These are phyloP conservation scores for Anoplopoma fimbria DNA, from an alignment of 2,113 vertebrate genomes.

Conservation along the genomic window DNA sequence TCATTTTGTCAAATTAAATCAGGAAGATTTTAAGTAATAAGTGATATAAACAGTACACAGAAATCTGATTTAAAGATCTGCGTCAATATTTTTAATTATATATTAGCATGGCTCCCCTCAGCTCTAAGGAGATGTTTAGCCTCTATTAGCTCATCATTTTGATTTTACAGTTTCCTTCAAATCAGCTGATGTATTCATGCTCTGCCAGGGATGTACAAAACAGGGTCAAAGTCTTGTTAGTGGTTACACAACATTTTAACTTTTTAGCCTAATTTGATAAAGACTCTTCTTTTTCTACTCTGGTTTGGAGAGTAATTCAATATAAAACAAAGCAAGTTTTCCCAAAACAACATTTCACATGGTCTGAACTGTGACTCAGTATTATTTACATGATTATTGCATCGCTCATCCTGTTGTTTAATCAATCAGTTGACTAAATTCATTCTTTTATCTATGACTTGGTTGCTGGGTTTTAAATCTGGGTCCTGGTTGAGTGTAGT, in stretches of 20 bases:
- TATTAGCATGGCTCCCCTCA: neutral
- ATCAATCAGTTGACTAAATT: neutral
- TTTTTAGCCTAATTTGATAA: constrained; percentile 1
- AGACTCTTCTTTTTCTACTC: neutral
- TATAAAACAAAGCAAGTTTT: neutral
- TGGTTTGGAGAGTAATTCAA: constrained; percentile 8
- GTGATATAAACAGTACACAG: neutral
- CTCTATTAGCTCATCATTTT: neutral
- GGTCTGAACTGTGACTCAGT: constrained; percentile 1
- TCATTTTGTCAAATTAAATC: neutral
- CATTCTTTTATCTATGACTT: neutral
- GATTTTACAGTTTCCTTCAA: neutral
- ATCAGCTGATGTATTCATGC: constrained; percentile 12
- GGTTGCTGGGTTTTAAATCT: neutral
- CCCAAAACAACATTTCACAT: neutral
- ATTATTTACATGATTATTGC: neutral
- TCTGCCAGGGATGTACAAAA: neutral
- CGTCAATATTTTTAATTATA: neutral
- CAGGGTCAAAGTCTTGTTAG: neutral
- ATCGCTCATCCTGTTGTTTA: neutral
- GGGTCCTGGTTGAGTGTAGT: neutral
- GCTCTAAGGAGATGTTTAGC: neutral
- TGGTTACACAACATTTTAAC: constrained; percentile 1
- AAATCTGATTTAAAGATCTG: neutral
- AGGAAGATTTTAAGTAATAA: neutral